These are phyloP conservation scores for Osmerus eperlanus DNA, from an alignment of 2,113 vertebrate species.

Conservation along the genomic window DNA sequence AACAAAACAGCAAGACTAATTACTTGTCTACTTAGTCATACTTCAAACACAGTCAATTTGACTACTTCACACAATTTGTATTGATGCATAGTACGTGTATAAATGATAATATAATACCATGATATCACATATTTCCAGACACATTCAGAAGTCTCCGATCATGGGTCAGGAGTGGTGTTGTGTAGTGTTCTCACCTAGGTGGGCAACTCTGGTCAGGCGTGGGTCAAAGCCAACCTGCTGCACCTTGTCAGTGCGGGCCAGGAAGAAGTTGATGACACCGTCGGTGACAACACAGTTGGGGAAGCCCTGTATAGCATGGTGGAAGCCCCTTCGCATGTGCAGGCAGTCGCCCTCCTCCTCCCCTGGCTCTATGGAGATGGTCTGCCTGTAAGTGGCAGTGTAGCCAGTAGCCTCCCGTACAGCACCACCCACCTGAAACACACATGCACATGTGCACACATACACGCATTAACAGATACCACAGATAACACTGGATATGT, in stretches of 20 bases:
- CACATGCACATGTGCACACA: slow-evolving; percentile 30
- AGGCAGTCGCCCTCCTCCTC: slow-evolving; percentile 83
- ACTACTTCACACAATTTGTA: neutral
- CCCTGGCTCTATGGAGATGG: slow-evolving; percentile 78
- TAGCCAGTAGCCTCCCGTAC: slow-evolving; percentile 86
- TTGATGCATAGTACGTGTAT: neutral
- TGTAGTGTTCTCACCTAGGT: slow-evolving; percentile 76
- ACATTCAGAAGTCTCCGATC: neutral
- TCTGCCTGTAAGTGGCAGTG: slow-evolving; percentile 83
- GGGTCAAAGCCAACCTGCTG: slow-evolving; percentile 90
- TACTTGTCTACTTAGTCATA: no score
- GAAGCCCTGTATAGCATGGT: slow-evolving; percentile 83
- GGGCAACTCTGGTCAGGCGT: slow-evolving; percentile 78
- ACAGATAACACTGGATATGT: neutral
- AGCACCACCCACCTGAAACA: slow-evolving; percentile 81
- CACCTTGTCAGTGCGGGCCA: slow-evolving; percentile 85
- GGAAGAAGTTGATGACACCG: slow-evolving; percentile 91
- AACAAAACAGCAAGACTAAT: slow-evolving; percentile 3
- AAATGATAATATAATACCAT: neutral
- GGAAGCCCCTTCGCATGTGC: slow-evolving; percentile 77
- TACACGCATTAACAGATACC: slow-evolving; percentile 5
- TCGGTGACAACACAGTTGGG: slow-evolving; percentile 86
- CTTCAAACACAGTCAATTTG: no score
- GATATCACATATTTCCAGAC: no score
- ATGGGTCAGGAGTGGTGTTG: neutral